Evolutionary conservation across 2,888 invertebrate species (phyloP), one percentile per base, ranked within the genome.

Genomic region (Aproaerema taeniolella): DNA sequence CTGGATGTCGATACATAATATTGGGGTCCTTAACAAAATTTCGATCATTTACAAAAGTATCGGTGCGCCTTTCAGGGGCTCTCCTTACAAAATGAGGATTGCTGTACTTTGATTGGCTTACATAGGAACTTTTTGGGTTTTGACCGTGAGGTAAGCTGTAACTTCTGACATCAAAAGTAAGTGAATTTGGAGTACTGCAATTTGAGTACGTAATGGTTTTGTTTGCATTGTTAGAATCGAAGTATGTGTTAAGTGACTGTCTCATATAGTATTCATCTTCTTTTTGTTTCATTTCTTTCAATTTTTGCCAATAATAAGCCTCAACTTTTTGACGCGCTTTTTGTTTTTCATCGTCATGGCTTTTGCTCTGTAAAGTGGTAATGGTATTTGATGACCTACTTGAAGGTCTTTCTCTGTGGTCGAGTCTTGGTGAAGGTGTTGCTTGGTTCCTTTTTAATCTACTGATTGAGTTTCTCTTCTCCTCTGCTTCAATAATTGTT

Each of bases 271-370:
- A 87, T 43, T 87, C 79, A 53, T 91, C 91, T 68, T 91, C 90
- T 61, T 89, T 88, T 32, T 89, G 80, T 55, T 90, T 91, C 42
- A 89, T 63, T 63, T 89, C 89, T 58, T 90, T 90, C 39, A 92
- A 67, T 58, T 91, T 90, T 51, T 91, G 90, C 91, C 91, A 92
- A 49, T 91, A 91, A 53, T 90, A 91, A 0, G 90, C 91, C 61
- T 92, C 91, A 0, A 90, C 88, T 58, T 85, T 88, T 55, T 88
- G 87, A 8, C 89, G 68, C 26, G 89, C 88, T 53, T 87, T 88
- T 49, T 88, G 85, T 65, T 88, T 89, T 43, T 87, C 83, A 6
- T 47, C 47, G 9, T 57, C 54, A n/a, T 32, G 5, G 42, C 47
- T 57, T 14, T 53, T 46, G 9, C 47, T 50, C 7, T 46, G 45